These are phyloP conservation scores for Paramisgurnus dabryanus DNA, from an alignment of 2,113 vertebrate genomes.

Conservation along the genomic window DNA sequence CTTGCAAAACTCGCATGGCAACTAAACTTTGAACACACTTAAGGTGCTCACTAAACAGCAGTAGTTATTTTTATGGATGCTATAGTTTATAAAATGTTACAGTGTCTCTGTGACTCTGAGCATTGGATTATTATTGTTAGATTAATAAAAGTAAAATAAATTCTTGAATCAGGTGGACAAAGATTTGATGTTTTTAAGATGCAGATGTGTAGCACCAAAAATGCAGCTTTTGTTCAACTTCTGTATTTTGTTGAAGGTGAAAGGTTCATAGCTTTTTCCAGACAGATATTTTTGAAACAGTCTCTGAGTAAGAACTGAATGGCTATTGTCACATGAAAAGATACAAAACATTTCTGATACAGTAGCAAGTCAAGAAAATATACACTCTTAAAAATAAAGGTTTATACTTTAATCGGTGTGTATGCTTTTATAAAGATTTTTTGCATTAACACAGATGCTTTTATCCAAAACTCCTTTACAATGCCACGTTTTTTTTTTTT, in stretches of 20 bases:
- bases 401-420: too few species aligned
- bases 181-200: neutral
- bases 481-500: too few species aligned
- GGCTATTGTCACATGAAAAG: slow-evolving; percentile 28
- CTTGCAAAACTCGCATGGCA: neutral
- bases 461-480: too few species aligned
- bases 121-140: neutral
- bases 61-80: neutral
- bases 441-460: too few species aligned
- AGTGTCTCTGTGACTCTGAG: neutral
- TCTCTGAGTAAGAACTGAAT: slow-evolving; percentile 41
- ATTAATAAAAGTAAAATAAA: neutral
- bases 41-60: neutral
- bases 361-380: neutral
- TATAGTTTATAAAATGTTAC: neutral
- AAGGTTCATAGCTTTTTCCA: slow-evolving; percentile 21
- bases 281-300: slow-evolving; percentile 42
- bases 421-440: too few species aligned
- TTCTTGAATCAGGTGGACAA: neutral
- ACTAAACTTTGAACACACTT: neutral
- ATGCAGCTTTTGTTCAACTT: neutral
- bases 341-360: neutral
- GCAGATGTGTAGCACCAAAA: neutral
- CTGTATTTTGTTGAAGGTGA: slow-evolving; percentile 38
- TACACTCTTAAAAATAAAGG: neutral